These are phyloP conservation scores for Ochotona curzoniae DNA, from an alignment of 2,113 vertebrate species.

Conservation along the genomic window DNA sequence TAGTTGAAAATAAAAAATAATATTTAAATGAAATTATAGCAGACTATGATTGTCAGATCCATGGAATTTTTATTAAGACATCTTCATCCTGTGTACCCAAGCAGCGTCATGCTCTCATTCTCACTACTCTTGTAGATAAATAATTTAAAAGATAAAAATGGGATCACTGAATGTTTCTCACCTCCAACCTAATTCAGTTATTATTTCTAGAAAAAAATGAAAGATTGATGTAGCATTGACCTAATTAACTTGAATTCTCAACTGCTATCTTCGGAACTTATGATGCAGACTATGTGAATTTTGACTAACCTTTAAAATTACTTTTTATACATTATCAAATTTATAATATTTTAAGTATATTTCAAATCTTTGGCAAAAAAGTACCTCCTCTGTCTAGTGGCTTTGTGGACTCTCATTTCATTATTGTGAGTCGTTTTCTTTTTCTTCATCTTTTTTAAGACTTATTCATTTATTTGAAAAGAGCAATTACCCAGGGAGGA, in stretches of 20 bases:
- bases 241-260: not conserved
- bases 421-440: not conserved
- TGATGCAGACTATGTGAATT: not conserved
- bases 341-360: not conserved
- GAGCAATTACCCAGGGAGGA: too few relatives aligned
- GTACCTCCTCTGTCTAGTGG: not conserved
- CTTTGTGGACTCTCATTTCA: not conserved
- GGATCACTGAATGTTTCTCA: not conserved
- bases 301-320: not conserved
- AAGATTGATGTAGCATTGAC: not conserved
- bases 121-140: not conserved
- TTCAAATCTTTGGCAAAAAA: slow-evolving; percentile 4
- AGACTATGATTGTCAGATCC: not conserved
- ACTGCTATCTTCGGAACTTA: not conserved
- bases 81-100: not conserved
- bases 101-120: not conserved
- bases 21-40: too few relatives aligned
- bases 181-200: not conserved
- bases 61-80: slow-evolving; percentile 13
- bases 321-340: not conserved
- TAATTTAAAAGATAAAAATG: not conserved
- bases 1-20: too few relatives aligned
- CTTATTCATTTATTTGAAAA: too few relatives aligned
- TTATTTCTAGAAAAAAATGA: not conserved
- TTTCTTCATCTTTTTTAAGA: not conserved